Base-by-base conservation (phyloP, 2,797 vertebrate species). In the Labroides dimidiatus region DNA sequence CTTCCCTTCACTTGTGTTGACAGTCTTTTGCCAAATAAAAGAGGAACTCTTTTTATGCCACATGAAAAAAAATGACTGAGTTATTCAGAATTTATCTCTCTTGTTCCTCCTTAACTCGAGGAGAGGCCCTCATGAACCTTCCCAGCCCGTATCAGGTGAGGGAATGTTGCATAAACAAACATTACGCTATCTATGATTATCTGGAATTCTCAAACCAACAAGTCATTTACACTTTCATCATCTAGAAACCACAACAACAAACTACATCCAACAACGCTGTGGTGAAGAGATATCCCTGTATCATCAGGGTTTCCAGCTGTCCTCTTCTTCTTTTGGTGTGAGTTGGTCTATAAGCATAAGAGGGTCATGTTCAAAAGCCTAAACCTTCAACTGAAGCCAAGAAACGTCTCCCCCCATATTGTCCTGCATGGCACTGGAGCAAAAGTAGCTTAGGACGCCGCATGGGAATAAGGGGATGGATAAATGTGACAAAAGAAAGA, bases 401-500 rank as follows among this genome's bases (percentile, higher is more conserved):
- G 60, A 72, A 78, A 45, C 7, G 23, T 23, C 24, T 13, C 48
- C 69, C 56, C 64, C 44, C 15, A 52, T 60, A 78, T 80, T 72
- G 72, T 72, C 70, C 76, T 64, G 41, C 72, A 56, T 86, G 86
- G 79, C 85, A 76, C 49, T 6, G 57, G 60, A 50, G 75, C 77
- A 88, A 72, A 64, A 80, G 67, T 72, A 72, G 68, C 86, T 84
- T 74, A 75, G 72, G 65, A 68, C 33, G 2, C 69, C 81, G 84
- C 70, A 77, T 81, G 86, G 77, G 84, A 80, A 83, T 42, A 47
- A 57, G 36, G 71, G 71, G 75, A 80, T 44, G 68, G 78, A 81
- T 74, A 66, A 72, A 80, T 54, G 60, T 65, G 69, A 87, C 82
- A 85, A 88, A 88, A 72, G 79, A 72, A 76, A 70, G 80, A 85